These are phyloP conservation scores for Poeciliopsis infans DNA, from an alignment of 2,797 vertebrate genomes.

Conservation along the genomic window DNA sequence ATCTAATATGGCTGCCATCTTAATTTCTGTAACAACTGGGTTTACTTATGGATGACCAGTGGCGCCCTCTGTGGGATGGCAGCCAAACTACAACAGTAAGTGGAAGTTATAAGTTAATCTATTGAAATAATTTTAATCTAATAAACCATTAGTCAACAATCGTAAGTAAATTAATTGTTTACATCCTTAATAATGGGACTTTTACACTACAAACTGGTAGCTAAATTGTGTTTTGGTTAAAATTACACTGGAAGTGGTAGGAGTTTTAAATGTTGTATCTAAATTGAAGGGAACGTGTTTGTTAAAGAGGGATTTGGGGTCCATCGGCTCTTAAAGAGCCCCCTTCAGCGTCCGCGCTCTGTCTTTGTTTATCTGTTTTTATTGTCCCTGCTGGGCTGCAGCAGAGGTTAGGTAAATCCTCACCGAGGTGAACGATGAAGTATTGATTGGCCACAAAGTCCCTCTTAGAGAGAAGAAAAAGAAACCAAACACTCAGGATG, in stretches of 20 bases:
- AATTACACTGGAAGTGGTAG: background rate
- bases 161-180: too few species aligned
- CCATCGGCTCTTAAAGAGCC: conserved; percentile 37
- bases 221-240: too few species aligned
- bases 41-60: too few species aligned
- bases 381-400: conserved; percentile 36
- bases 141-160: too few species aligned
- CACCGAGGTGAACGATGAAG: conserved; percentile 31
- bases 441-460: conserved; percentile 13
- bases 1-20: too few species aligned
- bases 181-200: too few species aligned
- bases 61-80: too few species aligned
- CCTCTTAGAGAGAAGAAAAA: conserved; percentile 9
- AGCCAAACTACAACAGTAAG: too few species aligned
- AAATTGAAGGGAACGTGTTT: background rate
- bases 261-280: background rate
- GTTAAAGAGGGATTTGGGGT: background rate
- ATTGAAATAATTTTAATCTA: too few species aligned
- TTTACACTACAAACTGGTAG: too few species aligned
- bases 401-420: conserved; percentile 43
- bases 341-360: conserved; percentile 12
- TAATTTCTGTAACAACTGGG: too few species aligned
- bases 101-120: too few species aligned
- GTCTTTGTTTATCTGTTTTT: conserved; percentile 56
- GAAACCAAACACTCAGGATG: conserved; percentile 4